Base-by-base conservation (phyloP, 2,113 vertebrate species). In the Himantopus leucocephalus region DNA sequence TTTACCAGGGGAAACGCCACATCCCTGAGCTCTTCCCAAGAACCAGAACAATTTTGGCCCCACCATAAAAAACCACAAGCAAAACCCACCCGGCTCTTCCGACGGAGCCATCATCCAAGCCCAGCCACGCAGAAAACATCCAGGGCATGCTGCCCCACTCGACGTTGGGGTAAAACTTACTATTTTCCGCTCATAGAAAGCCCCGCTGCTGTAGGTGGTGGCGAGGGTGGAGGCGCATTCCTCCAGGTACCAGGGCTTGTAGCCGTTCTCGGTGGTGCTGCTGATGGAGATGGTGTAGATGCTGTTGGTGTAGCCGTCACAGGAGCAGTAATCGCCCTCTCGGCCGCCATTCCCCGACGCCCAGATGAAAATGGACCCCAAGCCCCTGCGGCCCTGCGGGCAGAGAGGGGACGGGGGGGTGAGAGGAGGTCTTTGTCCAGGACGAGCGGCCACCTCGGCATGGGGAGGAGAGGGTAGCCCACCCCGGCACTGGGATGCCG, bases 231-330 rank as follows among this genome's bases (percentile, higher is more conserved):
- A 99, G 5, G 99, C 96, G 5, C 99, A 99, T 9, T 97, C 98
- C 93, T 99, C 99, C 96, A 99, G 98, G 97, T 99, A 98, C 97
- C 98, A 99, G 30, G 99, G 99, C 87, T 97, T 98, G 94, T 98
- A 93, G 71, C 99, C 99, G 0, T 95, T 98, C 95, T 99, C 99
- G 0, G 98, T 99, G 94, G 98, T 98, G 97, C 99, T 99, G 98
- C 99, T 98, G 80, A 99, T 96, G 15, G 99, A 99, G 96, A 99
- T 98, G 45, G 99, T 99, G 97, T 99, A 99, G 97, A 99, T 99
- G 93, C 99, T 99, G 98, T 98, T 99, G 98, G 98, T 98, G 96
- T 99, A 99, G 89, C 99, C 99, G 0, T 99, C 99, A 3, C 99
- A 99, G 53, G 99, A 99, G 93, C 99, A 99, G 96, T 99, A 98